Base-by-base conservation (phyloP, 2,113 vertebrate genomes). In the Martes martes region DNA sequence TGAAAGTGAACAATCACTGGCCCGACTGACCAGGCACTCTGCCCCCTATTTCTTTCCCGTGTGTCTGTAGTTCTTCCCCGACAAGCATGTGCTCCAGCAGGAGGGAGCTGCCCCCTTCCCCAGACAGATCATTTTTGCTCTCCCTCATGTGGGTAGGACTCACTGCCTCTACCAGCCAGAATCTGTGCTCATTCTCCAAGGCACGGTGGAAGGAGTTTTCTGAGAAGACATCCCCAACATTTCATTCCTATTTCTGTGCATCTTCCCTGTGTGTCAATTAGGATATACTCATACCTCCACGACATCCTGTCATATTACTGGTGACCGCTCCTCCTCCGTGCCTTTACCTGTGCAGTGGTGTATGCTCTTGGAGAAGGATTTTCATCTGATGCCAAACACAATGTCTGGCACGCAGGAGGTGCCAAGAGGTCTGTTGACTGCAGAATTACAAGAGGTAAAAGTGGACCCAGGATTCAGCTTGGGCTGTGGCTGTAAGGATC, bases 101-200 rank as follows among this genome's bases (percentile, higher is more conserved):
- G 7, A 24, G 7, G 24, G 11, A 61, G 67, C 24, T 1, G 3
- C 1, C 0, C 13, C 0, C 2, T 24, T n/a, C 39, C 23, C 63
- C 1, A 1, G 3, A 71, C 1, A 2, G 6, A 14, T 1, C 21
- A 45, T 33, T 83, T 78, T 28, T 1, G 28, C 11, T 42, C 7
- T 63, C 18, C 24, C 10, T 42, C 1, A 1, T 3, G 13, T 42
- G 4, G 18, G 31, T 71, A 57, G 59, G 4, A n/a, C 26, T 61
- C 14, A 36, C 2, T 18, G 1, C 76, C 28, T 65, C 52, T 42
- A 61, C 74, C 65, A 47, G 2, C 7, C 14, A 26, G 74, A n/a
- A 39, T 0, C 42, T 52, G 36, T 47, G 11, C 23, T 79, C 10
- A 11, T 42, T 39, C 23, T 69, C 88, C 16, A 83, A 13, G 10